These are phyloP conservation scores for Liopterus haemorrhoidalis DNA, from an alignment of 2,888 invertebrate species.

Conservation along the genomic window DNA sequence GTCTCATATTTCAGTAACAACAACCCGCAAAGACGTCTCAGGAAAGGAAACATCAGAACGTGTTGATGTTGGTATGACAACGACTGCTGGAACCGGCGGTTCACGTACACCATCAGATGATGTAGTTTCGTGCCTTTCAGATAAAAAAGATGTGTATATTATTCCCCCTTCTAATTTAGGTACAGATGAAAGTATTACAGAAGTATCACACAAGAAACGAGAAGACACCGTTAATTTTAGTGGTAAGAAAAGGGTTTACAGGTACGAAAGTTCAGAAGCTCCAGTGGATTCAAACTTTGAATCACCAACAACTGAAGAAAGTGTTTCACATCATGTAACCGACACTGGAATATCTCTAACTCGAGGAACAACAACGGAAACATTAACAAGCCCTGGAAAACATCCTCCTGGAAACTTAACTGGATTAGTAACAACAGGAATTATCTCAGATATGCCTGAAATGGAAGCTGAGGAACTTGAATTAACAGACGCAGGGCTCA, in stretches of 20 bases:
- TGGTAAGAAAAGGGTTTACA: slow-evolving; percentile 48
- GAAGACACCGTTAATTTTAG: slow-evolving; percentile 51
- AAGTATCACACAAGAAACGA: slow-evolving; percentile 41
- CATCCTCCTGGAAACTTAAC: slow-evolving; percentile 41
- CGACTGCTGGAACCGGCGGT: slow-evolving; percentile 44
- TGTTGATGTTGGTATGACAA: slow-evolving; percentile 47
- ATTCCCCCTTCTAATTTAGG: slow-evolving; percentile 39
- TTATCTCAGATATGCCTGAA: slow-evolving; percentile 47
- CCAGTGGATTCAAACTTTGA: slow-evolving; percentile 37
- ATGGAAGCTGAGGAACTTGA: slow-evolving; percentile 49
- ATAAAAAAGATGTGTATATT: slow-evolving; percentile 41
- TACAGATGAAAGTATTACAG: slow-evolving; percentile 31
- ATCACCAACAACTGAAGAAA: slow-evolving; percentile 48
- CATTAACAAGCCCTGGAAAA: slow-evolving; percentile 44
- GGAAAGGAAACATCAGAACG: slow-evolving; percentile 47
- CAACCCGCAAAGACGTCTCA: slow-evolving; percentile 44
- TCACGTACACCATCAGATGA: slow-evolving; percentile 34
- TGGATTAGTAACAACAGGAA: slow-evolving; percentile 44
- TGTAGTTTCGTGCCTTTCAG: slow-evolving; percentile 30
- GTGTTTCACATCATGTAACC: slow-evolving; percentile 49
- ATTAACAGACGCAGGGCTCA: slow-evolving; percentile 52
- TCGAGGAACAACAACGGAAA: slow-evolving; percentile 47
- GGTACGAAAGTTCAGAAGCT: slow-evolving; percentile 45
- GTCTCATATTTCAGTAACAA: slow-evolving; percentile 50
- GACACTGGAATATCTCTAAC: slow-evolving; percentile 54